Percentiles rank a stretch among this genome's conserved stretches.
Conservation (phyloP, 2,888 invertebrate genomes). For the Bembecia ichneumoniformis region DNA sequence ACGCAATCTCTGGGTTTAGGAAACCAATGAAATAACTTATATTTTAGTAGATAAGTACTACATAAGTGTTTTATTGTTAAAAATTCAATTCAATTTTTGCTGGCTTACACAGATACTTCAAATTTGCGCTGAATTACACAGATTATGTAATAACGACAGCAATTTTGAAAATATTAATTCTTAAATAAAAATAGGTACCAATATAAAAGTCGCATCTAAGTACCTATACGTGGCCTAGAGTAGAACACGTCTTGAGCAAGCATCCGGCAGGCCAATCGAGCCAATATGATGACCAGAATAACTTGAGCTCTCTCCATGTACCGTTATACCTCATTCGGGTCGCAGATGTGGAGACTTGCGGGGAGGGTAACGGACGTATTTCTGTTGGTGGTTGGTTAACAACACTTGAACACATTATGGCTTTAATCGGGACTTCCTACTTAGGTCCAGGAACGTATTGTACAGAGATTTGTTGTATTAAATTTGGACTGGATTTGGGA, state of each 20-base stretch:
- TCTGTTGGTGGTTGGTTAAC: constrained; percentile 33
- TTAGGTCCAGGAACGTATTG: constrained; percentile 44
- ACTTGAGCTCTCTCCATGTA: constrained; percentile 22
- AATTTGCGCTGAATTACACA: too few relatives aligned
- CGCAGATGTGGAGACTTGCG: neutral
- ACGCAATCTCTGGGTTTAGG: too few relatives aligned
- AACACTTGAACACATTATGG: constrained; percentile 67
- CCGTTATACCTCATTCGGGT: neutral
- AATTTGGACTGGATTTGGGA: constrained; percentile 34
- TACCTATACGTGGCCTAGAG: neutral
- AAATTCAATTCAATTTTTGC: too few relatives aligned
- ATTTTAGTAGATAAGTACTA: too few relatives aligned
- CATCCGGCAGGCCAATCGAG: constrained; percentile 65
- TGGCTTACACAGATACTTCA: too few relatives aligned
- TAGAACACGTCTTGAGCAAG: constrained; percentile 57
- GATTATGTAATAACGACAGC: too few relatives aligned
- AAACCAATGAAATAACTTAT: too few relatives aligned
- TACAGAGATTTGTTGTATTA: constrained; percentile 65
- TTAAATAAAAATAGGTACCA: too few relatives aligned
- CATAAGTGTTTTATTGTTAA: too few relatives aligned
- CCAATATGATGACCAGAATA: constrained; percentile 51
- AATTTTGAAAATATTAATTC: too few relatives aligned
- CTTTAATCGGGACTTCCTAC: constrained; percentile 68
- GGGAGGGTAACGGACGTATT: constrained; percentile 25
- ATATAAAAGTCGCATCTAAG: too few relatives aligned